A percentile compares a stretch with the other conserved stretches of the same genome.
phyloP scores from a whole-genome alignment of 2,888 invertebrate species.

The Eristalis tenax region DNA sequence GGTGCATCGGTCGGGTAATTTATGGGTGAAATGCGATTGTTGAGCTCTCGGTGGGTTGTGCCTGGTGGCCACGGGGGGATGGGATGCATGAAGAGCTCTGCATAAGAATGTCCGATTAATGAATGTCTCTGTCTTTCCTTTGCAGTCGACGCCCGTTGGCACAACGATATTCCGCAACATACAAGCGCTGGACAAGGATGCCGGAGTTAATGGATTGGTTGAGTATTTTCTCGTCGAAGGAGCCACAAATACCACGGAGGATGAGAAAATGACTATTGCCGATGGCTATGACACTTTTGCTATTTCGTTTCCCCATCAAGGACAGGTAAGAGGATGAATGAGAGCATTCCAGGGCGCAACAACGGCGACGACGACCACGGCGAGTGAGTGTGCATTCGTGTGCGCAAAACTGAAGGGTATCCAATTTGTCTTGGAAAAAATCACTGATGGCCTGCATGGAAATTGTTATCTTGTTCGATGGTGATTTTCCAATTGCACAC shows the following conservation, averaged over 20 bases:
- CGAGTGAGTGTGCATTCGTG: background rate
- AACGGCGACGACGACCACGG: background rate
- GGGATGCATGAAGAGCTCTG: background rate
- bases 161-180: constrained; percentile 92
- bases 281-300: constrained; percentile 93
- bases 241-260: constrained; percentile 79
- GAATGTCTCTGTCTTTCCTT: constrained; percentile 61
- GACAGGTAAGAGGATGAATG: constrained; percentile 82
- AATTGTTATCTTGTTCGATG: background rate
- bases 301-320: constrained; percentile 93
- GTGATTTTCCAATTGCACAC: constrained; percentile 9
- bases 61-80: background rate
- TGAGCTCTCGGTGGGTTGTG: background rate
- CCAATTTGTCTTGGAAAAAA: constrained; percentile 29
- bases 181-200: constrained; percentile 90
- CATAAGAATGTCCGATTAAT: constrained; percentile 60
- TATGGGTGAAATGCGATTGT: constrained; percentile 67
- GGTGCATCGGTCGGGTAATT: constrained; percentile 43
- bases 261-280: constrained; percentile 85
- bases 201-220: constrained; percentile 93
- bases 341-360: background rate
- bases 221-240: constrained; percentile 92
- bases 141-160: constrained; percentile 91
- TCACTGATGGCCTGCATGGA: background rate
- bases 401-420: background rate